Percentiles rank a stretch among this genome's conserved stretches.
Conservation (phyloP, 2,113 vertebrate species). For the Serilophus lunatus region DNA sequence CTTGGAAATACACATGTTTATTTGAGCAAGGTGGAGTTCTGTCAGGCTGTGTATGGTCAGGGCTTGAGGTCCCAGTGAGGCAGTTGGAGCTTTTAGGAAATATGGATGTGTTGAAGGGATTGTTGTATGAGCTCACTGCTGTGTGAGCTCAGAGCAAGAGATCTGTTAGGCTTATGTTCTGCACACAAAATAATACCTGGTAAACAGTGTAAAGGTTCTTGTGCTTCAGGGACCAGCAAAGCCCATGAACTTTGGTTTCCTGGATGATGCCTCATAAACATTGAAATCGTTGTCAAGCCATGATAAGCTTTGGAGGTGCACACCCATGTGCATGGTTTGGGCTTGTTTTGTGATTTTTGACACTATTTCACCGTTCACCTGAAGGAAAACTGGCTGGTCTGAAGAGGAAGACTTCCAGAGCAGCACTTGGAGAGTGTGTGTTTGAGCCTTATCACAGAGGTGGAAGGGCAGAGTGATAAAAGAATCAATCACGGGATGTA, state of each 20-base stretch:
- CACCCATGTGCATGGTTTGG: fast-evolving
- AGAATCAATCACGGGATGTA: neutral
- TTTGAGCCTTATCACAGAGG: neutral
- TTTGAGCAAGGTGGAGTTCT: neutral
- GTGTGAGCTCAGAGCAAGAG: neutral
- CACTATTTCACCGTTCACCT: neutral
- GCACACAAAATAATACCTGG: neutral
- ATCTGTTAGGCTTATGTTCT: neutral
- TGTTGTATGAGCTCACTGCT: neutral
- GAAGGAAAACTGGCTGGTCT: neutral
- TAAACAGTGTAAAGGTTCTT: neutral
- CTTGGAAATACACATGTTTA: neutral
- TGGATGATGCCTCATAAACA: neutral
- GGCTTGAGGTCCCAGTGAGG: neutral
- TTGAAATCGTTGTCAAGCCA: neutral
- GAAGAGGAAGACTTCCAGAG: neutral
- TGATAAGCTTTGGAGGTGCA: neutral
- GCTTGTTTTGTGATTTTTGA: neutral
- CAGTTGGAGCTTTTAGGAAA: neutral
- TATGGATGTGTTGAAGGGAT: neutral
- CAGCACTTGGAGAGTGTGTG: neutral
- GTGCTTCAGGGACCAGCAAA: neutral
- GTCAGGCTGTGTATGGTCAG: neutral
- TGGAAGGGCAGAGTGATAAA: neutral
- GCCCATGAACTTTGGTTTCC: neutral